phyloP scores from a whole-genome alignment of 2,888 invertebrate genomes.

The Agelastica alni region DNA sequence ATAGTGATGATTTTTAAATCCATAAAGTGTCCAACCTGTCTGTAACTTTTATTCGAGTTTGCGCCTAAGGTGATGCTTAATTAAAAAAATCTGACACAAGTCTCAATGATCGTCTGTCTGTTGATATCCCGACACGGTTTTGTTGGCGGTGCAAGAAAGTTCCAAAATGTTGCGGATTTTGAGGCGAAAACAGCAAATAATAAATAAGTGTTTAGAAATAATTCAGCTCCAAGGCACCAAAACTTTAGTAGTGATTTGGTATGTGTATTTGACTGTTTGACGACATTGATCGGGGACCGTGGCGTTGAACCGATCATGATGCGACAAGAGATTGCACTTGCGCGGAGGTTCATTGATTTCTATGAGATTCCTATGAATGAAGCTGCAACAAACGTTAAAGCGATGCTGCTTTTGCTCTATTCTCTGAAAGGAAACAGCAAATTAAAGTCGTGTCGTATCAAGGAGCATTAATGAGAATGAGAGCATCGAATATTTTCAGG shows the following conservation, averaged over 20 bases:
- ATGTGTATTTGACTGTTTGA: slow-evolving; percentile 17
- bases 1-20: too few relatives aligned
- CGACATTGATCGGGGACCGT: slow-evolving; percentile 14
- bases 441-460: slow-evolving; percentile 36
- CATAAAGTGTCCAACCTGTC: too few relatives aligned
- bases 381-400: slow-evolving; percentile 47
- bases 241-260: background rate
- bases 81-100: background rate
- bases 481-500: slow-evolving; percentile 24
- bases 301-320: slow-evolving; percentile 42
- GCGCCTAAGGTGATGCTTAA: background rate
- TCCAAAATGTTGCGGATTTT: too few relatives aligned
- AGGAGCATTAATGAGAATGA: slow-evolving; percentile 33
- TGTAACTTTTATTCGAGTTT: too few relatives aligned
- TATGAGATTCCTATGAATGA: slow-evolving; percentile 42
- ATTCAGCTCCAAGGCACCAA: background rate
- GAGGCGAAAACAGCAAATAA: too few relatives aligned
- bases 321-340: slow-evolving; percentile 54
- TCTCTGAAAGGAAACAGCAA: slow-evolving; percentile 29
- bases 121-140: too few relatives aligned
- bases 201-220: background rate
- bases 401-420: slow-evolving; percentile 20
- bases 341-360: slow-evolving; percentile 55
- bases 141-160: too few relatives aligned
- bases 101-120: background rate